Evolutionary conservation across 64 coral and sea anemone species (phyloP).

Genomic region (Astreopora myriophthalma): DNA sequence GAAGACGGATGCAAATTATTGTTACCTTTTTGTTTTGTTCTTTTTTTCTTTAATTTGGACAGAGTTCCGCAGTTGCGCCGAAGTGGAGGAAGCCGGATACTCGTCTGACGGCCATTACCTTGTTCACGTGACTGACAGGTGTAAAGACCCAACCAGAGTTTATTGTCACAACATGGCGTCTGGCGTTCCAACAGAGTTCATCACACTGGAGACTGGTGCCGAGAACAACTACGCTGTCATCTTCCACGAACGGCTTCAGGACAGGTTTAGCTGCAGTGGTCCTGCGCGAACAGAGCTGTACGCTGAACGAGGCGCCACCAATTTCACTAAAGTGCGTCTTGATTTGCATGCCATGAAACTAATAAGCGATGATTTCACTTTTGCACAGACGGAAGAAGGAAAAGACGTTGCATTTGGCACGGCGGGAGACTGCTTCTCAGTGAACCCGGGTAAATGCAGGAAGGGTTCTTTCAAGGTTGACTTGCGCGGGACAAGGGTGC

Average conservation of each 20-base stretch:
- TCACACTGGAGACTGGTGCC: constrained; percentile 77
- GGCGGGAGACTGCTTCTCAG: constrained; percentile 95
- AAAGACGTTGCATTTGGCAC: constrained; percentile 83
- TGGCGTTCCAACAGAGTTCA: constrained; percentile 60
- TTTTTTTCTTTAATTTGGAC: constrained; percentile 8
- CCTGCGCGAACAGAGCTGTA: constrained; percentile 61
- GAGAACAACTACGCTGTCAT: constrained; percentile 87
- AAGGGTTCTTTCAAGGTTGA: constrained; percentile 90
- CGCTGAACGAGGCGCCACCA: constrained; percentile 73
- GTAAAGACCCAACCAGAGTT: constrained; percentile 75
- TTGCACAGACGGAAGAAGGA: constrained; percentile 33
- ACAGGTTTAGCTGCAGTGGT: constrained; percentile 85
- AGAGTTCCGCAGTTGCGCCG: constrained; percentile 85
- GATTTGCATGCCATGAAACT: constrained; percentile 69
- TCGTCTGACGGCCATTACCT: constrained; percentile 85
- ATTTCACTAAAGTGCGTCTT: constrained; percentile 81
- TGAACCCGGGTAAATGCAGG: constrained; percentile 83
- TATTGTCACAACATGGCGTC: constrained; percentile 88
- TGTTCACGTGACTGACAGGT: constrained; percentile 73
- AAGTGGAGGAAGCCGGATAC: constrained; percentile 71
- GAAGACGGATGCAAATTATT: too few species aligned
- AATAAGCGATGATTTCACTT: constrained; percentile 76
- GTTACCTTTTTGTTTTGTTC: too few species aligned
- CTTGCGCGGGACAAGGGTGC: constrained; percentile 75
- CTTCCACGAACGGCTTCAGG: constrained; percentile 64